phyloP scores from a whole-genome alignment of 1,140 invertebrate genomes.

The Sinonovacula constricta region DNA sequence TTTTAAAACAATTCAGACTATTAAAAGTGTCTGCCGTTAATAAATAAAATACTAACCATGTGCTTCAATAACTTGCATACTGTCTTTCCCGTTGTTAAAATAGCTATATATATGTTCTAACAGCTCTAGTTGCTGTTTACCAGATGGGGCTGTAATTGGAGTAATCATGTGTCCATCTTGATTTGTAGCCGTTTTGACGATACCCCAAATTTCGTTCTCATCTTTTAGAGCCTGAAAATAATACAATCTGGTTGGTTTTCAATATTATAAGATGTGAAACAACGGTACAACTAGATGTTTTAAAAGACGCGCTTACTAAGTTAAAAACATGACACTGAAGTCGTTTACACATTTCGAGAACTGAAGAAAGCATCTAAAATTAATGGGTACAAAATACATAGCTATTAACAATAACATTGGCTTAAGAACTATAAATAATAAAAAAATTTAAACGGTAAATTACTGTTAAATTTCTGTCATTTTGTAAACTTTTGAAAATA shows the following conservation, averaged over 20 bases:
- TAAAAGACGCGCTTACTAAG: no score
- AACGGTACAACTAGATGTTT: no score
- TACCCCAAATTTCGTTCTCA: constrained; percentile 42
- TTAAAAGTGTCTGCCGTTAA: no score
- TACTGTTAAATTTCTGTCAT: no score
- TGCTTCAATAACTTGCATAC: constrained; percentile 54
- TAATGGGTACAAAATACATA: no score
- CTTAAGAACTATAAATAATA: no score
- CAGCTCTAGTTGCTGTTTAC: constrained; percentile 37
- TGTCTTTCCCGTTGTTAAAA: constrained; percentile 2
- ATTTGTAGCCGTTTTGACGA: constrained; percentile 44
- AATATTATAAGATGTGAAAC: not conserved
- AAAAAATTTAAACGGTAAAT: no score
- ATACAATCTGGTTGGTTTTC: no score
- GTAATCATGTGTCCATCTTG: constrained; percentile 53
- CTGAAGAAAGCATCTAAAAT: not conserved
- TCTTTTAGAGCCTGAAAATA: constrained; percentile 46
- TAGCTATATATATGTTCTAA: constrained; percentile 25
- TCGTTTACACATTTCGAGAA: not conserved
- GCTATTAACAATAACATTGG: no score
- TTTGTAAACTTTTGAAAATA: no score
- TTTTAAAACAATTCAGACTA: no score
- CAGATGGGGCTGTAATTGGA: constrained; percentile 58
- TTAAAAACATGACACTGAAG: not conserved
- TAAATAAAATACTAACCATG: constrained; percentile 44